Evolutionary conservation across 2,797 vertebrate genomes (phyloP).

Genomic region (Tauraco hartlaubi): DNA sequence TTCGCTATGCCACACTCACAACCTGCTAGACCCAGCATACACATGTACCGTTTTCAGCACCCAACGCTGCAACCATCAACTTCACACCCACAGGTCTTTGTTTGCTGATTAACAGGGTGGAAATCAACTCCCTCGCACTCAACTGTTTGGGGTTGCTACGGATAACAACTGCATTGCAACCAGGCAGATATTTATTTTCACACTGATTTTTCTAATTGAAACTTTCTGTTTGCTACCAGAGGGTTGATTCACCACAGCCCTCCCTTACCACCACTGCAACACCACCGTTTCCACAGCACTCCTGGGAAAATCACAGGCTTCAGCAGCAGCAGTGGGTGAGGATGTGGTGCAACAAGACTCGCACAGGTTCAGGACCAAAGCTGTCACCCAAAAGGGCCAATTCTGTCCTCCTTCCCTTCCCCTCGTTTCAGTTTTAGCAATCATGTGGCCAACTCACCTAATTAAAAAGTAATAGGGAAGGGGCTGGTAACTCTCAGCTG

Average conservation of each 20-base stretch:
- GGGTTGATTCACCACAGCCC: not conserved
- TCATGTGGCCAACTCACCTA: not conserved
- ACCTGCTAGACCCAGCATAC: accelerated
- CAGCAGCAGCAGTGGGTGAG: not conserved
- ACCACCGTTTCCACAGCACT: not conserved
- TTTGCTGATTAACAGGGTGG: slow-evolving; percentile 23
- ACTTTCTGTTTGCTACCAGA: slow-evolving; percentile 28
- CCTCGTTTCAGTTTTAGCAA: not conserved
- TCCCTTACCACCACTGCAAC: not conserved
- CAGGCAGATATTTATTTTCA: slow-evolving; percentile 45
- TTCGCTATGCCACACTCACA: not conserved
- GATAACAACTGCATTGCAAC: slow-evolving; percentile 31
- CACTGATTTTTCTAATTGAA: slow-evolving; percentile 29
- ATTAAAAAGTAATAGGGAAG: not conserved
- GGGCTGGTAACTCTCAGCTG: not conserved
- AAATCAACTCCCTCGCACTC: not conserved
- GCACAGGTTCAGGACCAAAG: accelerated
- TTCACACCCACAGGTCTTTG: slow-evolving; percentile 23
- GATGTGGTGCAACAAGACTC: not conserved
- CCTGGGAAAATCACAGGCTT: not conserved
- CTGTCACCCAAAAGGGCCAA: not conserved
- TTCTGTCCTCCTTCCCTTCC: not conserved
- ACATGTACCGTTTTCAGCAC: accelerated
- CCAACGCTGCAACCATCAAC: not conserved
- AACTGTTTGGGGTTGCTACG: slow-evolving; percentile 20